A percentile compares a stretch with the other conserved stretches of the same genome.
These are phyloP conservation scores for Oriolus oriolus DNA, from an alignment of 2,113 vertebrate genomes.

Conservation along the genomic window DNA sequence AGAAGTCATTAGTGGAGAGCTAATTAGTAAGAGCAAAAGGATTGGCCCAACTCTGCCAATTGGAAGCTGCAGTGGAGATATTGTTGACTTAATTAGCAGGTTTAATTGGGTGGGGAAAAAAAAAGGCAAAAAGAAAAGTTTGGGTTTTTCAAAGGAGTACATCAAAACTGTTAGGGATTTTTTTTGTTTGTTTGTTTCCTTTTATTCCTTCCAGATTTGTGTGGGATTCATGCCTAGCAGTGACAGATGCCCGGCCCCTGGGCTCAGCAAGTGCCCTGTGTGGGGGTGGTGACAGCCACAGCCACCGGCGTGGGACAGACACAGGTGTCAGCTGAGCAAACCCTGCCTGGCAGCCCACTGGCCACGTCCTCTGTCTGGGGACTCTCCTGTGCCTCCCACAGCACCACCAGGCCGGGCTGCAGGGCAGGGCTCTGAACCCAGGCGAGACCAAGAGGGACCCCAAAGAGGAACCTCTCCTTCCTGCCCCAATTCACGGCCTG, in stretches of 20 bases:
- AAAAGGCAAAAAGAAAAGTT: too few relatives aligned
- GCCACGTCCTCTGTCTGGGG: not conserved
- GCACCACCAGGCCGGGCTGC: fast-evolving
- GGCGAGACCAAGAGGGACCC: fast-evolving
- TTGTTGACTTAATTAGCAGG: not conserved
- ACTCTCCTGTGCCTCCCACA: not conserved
- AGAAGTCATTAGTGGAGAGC: not conserved
- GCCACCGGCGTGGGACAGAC: not conserved
- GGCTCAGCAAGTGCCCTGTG: fast-evolving
- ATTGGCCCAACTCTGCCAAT: not conserved
- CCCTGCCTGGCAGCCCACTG: not conserved
- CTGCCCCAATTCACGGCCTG: fast-evolving
- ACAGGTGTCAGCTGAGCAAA: not conserved
- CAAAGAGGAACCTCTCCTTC: not conserved
- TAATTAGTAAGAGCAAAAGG: not conserved
- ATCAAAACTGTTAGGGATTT: not conserved
- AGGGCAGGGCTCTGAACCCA: not conserved
- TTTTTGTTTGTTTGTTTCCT: not conserved
- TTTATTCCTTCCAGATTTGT: not conserved
- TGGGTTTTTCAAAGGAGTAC: not conserved
- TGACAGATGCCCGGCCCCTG: fast-evolving
- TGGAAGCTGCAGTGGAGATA: not conserved
- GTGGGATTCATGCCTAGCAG: not conserved
- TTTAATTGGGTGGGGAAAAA: not conserved
- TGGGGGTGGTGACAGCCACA: not conserved